Evolutionary conservation across 2,888 invertebrate genomes (phyloP).

Genomic region (Rapana venosa): DNA sequence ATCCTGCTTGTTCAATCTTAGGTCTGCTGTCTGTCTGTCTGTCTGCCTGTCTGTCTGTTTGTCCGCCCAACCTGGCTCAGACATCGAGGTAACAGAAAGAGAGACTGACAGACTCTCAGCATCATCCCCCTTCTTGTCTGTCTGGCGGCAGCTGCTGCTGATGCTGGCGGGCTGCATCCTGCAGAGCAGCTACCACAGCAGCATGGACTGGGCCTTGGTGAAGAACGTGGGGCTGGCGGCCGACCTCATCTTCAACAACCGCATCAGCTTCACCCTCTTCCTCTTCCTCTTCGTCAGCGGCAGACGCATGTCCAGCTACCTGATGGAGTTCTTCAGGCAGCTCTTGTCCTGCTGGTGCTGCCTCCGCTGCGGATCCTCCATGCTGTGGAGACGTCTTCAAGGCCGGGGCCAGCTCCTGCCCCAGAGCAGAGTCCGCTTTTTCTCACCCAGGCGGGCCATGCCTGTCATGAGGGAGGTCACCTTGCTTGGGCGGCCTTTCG

Average conservation of each 20-base stretch:
- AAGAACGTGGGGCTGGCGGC: conserved; percentile 38
- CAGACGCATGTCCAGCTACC: not conserved
- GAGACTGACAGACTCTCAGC: too few relatives aligned
- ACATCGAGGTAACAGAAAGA: too few relatives aligned
- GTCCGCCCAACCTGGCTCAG: too few relatives aligned
- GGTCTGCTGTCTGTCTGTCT: too few relatives aligned
- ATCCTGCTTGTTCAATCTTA: too few relatives aligned
- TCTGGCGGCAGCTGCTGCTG: conserved; percentile 27
- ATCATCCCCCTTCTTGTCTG: too few relatives aligned
- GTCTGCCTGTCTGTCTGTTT: too few relatives aligned
- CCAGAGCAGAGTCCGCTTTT: too few relatives aligned
- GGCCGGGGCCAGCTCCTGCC: too few relatives aligned
- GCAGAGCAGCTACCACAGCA: not conserved
- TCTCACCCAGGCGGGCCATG: too few relatives aligned
- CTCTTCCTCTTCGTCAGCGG: conserved; percentile 31
- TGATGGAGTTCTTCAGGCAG: not conserved
- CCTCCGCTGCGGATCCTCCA: not conserved
- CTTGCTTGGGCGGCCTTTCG: not conserved
- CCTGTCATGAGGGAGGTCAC: not conserved
- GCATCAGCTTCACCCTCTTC: conserved; percentile 31
- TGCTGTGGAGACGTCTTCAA: not conserved
- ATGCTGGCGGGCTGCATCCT: conserved; percentile 9
- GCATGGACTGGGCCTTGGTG: conserved; percentile 16
- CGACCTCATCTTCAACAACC: conserved; percentile 38
- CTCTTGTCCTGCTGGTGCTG: conserved; percentile 14